Evolutionary conservation across 37 sponge, comb jelly and placozoan genomes (phyloP).

Genomic region (Cliona cf. orientalis): DNA sequence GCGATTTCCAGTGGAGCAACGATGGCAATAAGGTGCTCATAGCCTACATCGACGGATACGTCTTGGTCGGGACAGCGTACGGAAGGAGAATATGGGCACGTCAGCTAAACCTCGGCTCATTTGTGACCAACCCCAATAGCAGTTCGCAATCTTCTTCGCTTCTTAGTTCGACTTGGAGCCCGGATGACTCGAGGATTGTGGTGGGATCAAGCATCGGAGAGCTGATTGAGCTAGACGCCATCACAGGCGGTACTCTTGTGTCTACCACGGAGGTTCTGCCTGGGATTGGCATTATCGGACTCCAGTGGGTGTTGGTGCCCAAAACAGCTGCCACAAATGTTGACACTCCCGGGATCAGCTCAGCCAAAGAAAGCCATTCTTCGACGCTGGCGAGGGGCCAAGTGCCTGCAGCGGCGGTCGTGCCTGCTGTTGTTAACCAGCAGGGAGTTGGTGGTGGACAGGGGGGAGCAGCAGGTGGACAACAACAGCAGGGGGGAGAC

Average conservation of each 20-base stretch:
- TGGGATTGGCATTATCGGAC: constrained; percentile 87
- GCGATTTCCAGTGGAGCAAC: constrained; percentile 91
- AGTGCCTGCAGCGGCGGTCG: not conserved
- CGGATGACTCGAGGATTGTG: constrained; percentile 84
- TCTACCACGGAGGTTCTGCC: constrained; percentile 92
- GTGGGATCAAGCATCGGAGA: constrained; percentile 89
- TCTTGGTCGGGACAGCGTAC: constrained; percentile 89
- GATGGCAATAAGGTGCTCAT: constrained; percentile 89
- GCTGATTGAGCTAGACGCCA: constrained; percentile 87
- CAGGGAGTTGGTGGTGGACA: no score
- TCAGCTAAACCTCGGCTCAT: constrained; percentile 85
- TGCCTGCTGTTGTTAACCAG: not conserved
- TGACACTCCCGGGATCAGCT: constrained; percentile 12
- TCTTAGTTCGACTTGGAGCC: constrained; percentile 88
- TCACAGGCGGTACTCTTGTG: constrained; percentile 76
- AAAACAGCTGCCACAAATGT: constrained; percentile 4
- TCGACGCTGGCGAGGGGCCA: constrained; percentile 19
- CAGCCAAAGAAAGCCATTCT: constrained; percentile 11
- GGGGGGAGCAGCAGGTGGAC: no score
- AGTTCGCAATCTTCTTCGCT: constrained; percentile 62
- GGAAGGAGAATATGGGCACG: constrained; percentile 90
- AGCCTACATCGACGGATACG: constrained; percentile 90
- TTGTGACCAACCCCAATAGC: constrained; percentile 74
- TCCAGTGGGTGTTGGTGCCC: constrained; percentile 82
- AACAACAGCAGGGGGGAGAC: not conserved